Percentiles rank a stretch among this genome's conserved stretches.
phyloP scores from a whole-genome alignment of 2,888 invertebrate species.

The Aphodius granarius region DNA sequence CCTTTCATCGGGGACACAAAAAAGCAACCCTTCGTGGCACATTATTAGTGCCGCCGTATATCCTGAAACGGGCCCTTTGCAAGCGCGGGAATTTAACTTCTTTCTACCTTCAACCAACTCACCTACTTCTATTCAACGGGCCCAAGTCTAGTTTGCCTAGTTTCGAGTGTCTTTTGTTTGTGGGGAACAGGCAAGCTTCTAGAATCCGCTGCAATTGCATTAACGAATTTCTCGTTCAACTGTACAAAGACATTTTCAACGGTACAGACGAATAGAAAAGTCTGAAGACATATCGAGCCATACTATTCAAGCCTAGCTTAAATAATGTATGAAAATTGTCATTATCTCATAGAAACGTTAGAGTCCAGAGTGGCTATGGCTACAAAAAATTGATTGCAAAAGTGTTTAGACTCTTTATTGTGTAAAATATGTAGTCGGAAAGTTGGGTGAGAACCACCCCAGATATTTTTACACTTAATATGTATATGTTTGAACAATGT shows the following conservation, averaged over 20 bases:
- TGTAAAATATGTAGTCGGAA: too few relatives aligned
- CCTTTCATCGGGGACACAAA: neutral
- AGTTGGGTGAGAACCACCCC: too few relatives aligned
- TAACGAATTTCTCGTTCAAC: conserved; percentile 8
- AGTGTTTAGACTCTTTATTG: too few relatives aligned
- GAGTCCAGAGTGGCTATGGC: too few relatives aligned
- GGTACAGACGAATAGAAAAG: neutral
- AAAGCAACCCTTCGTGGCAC: neutral
- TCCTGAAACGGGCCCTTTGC: conserved; percentile 13
- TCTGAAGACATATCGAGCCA: neutral
- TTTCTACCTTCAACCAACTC: neutral
- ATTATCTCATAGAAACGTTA: too few relatives aligned
- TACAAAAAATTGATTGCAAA: too few relatives aligned
- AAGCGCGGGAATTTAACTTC: neutral
- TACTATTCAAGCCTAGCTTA: too few relatives aligned
- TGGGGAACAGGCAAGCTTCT: neutral
- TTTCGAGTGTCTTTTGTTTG: conserved; percentile 9
- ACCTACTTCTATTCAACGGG: neutral
- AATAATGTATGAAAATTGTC: too few relatives aligned
- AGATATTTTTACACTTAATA: too few relatives aligned
- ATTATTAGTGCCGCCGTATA: neutral
- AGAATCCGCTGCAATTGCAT: conserved; percentile 10
- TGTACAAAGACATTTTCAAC: conserved; percentile 10
- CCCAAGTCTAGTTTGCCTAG: conserved; percentile 11
- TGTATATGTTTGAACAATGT: too few relatives aligned